Evolutionary conservation across 1,140 invertebrate species (phyloP).

Genomic region (Brachystomella parvula): DNA sequence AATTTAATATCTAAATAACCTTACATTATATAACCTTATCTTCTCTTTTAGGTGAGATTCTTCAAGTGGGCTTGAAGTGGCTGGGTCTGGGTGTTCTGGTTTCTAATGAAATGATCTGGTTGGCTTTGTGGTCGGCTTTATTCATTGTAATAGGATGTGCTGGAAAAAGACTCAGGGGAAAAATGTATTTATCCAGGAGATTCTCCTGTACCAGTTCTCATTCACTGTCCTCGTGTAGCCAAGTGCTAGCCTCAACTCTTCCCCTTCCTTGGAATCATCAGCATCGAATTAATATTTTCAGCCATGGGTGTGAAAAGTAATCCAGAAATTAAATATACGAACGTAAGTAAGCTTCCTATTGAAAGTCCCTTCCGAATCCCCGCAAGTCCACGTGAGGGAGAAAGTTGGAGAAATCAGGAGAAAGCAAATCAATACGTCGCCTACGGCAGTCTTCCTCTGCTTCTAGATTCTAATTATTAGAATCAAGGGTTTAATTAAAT

Average conservation of each 20-base stretch:
- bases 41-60: too few relatives aligned
- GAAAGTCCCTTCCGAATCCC: background rate
- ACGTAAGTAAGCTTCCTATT: slow-evolving; percentile 36
- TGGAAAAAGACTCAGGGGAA: too few relatives aligned
- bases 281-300: background rate
- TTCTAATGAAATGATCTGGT: too few relatives aligned
- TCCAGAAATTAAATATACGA: slow-evolving; percentile 42
- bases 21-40: too few relatives aligned
- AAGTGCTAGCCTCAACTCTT: background rate
- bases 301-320: slow-evolving; percentile 4
- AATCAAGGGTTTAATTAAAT: background rate
- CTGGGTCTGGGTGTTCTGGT: too few relatives aligned
- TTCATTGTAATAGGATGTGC: too few relatives aligned
- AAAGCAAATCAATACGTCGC: too few relatives aligned
- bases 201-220: background rate
- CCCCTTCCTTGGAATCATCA: background rate
- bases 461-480: background rate
- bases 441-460: background rate
- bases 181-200: background rate
- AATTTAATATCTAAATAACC: too few relatives aligned
- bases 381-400: too few relatives aligned
- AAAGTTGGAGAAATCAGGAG: too few relatives aligned
- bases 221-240: background rate
- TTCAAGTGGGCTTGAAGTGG: too few relatives aligned
- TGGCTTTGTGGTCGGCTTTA: too few relatives aligned